phyloP scores from a whole-genome alignment of 1,140 invertebrate species.

The roundworm (Caenorhabditis elegans) region DNA sequence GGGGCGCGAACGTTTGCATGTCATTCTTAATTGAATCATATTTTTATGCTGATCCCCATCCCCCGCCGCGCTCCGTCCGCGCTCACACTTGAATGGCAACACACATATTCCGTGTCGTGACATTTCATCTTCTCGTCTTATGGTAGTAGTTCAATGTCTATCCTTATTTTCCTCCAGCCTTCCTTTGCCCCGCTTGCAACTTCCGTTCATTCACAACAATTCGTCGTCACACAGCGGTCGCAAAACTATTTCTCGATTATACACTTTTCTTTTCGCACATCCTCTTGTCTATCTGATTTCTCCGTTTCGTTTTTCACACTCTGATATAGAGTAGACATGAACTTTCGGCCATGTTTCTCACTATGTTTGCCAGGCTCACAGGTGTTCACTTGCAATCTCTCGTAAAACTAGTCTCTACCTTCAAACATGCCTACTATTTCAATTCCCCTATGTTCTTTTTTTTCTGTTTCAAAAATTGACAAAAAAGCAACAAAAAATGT shows the following conservation, averaged over 20 bases:
- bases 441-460: not conserved
- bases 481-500: not conserved
- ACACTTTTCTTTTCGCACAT: conserved; percentile 32
- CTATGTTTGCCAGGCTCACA: conserved; percentile 13
- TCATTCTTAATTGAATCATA: conserved; percentile 34
- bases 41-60: conserved; percentile 31
- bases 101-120: conserved; percentile 24
- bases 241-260: conserved; percentile 29
- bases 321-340: conserved; percentile 17
- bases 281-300: not conserved
- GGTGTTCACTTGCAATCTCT: not conserved
- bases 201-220: conserved; percentile 33
- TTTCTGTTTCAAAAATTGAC: not conserved
- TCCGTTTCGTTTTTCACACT: not conserved
- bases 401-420: not conserved
- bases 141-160: conserved; percentile 31
- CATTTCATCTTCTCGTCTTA: conserved; percentile 33
- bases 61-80: not conserved
- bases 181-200: conserved; percentile 13
- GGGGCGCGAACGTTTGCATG: conserved; percentile 5
- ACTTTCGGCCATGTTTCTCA: conserved; percentile 8
- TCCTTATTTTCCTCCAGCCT: conserved; percentile 26
- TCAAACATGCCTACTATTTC: not conserved
- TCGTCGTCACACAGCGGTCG: conserved; percentile 17
- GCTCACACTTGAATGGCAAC: conserved; percentile 29